Base-by-base conservation (phyloP, 2,113 vertebrate genomes). In the Poecile atricapillus region DNA sequence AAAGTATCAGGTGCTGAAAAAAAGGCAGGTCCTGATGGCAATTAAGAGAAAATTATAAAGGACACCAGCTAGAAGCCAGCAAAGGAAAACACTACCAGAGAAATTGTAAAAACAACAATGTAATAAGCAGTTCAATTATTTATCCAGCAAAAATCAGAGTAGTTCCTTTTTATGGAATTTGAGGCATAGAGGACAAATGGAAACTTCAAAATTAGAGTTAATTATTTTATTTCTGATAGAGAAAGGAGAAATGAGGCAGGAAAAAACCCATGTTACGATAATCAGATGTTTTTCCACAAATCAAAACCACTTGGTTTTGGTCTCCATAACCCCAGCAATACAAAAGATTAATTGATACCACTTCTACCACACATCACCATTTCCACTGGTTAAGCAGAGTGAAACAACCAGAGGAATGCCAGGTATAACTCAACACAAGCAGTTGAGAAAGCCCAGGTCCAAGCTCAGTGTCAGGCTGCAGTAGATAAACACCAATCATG, bases 1-100 rank as follows among this genome's bases (percentile, higher is more conserved):
- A 41, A 81, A 44, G n/a, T 27, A 62, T 20, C 58, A 60, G 49
- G 15, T 43, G 14, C 15, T 79, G 27, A 56, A 83, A 76, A 76
- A 69, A 55, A 47, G 28, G 52, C 31, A 85, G 0, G 2, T 35
- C 35, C 35, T 3, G 1, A 55, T 0, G 4, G 41, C 33, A 71
- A 30, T 59, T 64, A 59, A 82, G 22, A 77, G 14, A 86, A 15
- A 11, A 83, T 35, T 44, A 63, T 9, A 85, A 80, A 35, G 31
- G 28, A 58, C 52, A 75, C 3, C 7, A 4, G 5, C 25, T 28
- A 67, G 27, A 71, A 43, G 4, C 37, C 68, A 77, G 17, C 15
- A 84, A 49, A 91, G 58, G 31, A 78, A 64, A 5, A 8, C 50
- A 50, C 21, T 50, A 41, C 13, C 28, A 89, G 13, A 75, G 30